phyloP scores from a whole-genome alignment of 2,888 invertebrate species.

The Pterostichus niger region DNA sequence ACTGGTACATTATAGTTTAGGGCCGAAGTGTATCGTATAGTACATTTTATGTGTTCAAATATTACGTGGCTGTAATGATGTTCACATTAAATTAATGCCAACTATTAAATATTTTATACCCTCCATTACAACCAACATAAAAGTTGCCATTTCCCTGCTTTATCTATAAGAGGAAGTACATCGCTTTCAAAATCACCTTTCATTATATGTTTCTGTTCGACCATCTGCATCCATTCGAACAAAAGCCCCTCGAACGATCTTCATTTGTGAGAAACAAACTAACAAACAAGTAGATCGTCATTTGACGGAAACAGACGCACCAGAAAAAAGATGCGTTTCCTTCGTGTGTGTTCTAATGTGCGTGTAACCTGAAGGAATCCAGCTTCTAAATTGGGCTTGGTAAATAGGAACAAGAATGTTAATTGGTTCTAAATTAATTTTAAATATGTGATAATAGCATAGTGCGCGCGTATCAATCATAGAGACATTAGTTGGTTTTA shows the following conservation, averaged over 20 bases:
- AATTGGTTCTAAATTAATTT: constrained; percentile 60
- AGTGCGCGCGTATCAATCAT: constrained; percentile 52
- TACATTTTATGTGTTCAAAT: constrained; percentile 51
- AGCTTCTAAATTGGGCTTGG: constrained; percentile 43
- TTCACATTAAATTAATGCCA: constrained; percentile 52
- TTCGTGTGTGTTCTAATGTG: constrained; percentile 47
- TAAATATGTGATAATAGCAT: constrained; percentile 62
- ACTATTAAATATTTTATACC: constrained; percentile 58
- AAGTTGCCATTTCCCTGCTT: constrained; percentile 36
- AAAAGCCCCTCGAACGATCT: constrained; percentile 7
- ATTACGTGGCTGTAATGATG: constrained; percentile 24
- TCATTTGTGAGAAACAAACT: neutral
- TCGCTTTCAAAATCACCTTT: neutral
- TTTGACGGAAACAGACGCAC: neutral
- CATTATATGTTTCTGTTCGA: neutral
- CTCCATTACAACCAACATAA: constrained; percentile 32
- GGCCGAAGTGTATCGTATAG: neutral
- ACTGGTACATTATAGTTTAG: neutral
- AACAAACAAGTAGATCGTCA: neutral
- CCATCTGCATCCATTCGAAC: constrained; percentile 17
- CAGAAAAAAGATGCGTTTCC: neutral
- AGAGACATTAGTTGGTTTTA: constrained; percentile 40
- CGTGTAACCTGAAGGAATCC: constrained; percentile 11
- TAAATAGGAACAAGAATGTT: constrained; percentile 57
- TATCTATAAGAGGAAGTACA: neutral